Percentiles rank a stretch among this genome's conserved stretches.
These are phyloP conservation scores for Bimastos eiseni DNA, from an alignment of 2,888 invertebrate species.

Conservation along the genomic window DNA sequence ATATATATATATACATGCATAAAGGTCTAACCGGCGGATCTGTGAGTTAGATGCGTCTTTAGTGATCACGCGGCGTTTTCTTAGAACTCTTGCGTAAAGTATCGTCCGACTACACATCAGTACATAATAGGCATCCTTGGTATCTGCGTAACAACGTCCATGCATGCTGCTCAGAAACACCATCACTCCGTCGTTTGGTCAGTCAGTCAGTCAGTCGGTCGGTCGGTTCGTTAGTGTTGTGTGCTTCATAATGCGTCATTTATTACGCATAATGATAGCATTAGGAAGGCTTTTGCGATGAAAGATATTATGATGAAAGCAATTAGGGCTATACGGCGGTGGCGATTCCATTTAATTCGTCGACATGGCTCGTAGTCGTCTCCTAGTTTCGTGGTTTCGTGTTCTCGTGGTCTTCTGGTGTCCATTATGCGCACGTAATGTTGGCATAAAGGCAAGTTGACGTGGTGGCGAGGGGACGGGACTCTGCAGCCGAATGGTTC, in stretches of 20 bases:
- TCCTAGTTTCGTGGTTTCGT: neutral
- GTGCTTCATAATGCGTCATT: neutral
- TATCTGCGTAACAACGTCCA: neutral
- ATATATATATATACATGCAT: neutral
- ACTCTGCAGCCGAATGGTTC: neutral
- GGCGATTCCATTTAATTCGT: neutral
- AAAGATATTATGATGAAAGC: conserved; percentile 13
- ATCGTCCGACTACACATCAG: neutral
- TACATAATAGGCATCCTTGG: neutral
- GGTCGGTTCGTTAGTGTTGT: neutral
- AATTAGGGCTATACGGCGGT: neutral
- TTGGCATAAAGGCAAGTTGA: neutral
- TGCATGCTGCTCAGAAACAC: neutral
- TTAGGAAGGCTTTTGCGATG: conserved; percentile 13
- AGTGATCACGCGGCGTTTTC: neutral
- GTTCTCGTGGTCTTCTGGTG: neutral
- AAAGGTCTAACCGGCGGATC: too few species aligned
- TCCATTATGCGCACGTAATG: neutral
- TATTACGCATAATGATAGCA: conserved; percentile 3
- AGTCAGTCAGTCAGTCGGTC: neutral
- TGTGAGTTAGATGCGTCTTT: neutral
- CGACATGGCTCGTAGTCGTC: neutral
- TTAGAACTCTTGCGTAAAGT: neutral
- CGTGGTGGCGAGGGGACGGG: neutral
- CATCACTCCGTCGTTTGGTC: too few species aligned